A percentile compares a stretch with the other conserved stretches of the same genome.
These are phyloP conservation scores for Amblyteles armatorius DNA, from an alignment of 2,888 invertebrate genomes.

Conservation along the genomic window DNA sequence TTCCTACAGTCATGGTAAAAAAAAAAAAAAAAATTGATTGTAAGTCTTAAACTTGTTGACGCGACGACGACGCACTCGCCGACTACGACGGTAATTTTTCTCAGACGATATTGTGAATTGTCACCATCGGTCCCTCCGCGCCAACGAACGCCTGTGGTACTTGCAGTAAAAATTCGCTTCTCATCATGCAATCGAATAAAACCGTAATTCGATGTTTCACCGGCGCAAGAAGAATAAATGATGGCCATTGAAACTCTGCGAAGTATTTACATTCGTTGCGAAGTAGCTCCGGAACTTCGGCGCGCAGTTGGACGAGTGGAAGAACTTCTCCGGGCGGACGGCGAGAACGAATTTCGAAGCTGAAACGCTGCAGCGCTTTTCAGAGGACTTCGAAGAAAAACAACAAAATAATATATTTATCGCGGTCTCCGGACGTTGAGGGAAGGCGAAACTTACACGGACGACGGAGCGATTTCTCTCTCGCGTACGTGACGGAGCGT, in stretches of 20 bases:
- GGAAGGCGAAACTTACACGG: neutral
- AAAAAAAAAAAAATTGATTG: too few species aligned
- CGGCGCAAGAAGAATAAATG: neutral
- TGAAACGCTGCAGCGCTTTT: neutral
- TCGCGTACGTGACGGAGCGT: slow-evolving; percentile 34
- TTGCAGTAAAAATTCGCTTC: neutral
- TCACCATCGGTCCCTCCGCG: too few species aligned
- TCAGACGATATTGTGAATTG: neutral
- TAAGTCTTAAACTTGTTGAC: too few species aligned
- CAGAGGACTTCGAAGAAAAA: slow-evolving; percentile 11
- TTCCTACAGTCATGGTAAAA: too few species aligned
- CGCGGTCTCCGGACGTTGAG: slow-evolving; percentile 4
- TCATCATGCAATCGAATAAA: neutral
- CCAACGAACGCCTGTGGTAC: neutral
- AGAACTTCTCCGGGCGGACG: neutral
- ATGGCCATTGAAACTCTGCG: neutral
- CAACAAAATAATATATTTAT: neutral
- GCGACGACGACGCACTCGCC: too few species aligned
- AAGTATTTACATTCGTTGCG: neutral
- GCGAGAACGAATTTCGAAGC: neutral
- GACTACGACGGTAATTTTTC: neutral
- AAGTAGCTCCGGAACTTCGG: neutral
- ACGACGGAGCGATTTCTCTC: slow-evolving; percentile 12
- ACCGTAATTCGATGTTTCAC: neutral
- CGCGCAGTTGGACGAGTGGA: neutral